Evolutionary conservation across 2,888 invertebrate species (phyloP).

Genomic region (Cartodere bifasciata): DNA sequence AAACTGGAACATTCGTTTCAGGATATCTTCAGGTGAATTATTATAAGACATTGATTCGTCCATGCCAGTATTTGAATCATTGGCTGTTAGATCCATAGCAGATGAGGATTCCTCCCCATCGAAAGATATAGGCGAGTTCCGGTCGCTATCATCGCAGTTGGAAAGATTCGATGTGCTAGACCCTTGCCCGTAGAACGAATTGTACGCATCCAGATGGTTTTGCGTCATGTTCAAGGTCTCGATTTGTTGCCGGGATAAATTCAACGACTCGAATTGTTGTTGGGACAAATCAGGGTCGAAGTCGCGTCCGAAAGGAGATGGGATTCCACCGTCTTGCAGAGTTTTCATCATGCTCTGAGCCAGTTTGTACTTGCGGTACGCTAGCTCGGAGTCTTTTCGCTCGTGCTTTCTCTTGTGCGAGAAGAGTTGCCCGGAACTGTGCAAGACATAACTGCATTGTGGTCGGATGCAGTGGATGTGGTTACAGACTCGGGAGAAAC

Average conservation of each 20-base stretch:
- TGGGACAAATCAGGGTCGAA: conserved; percentile 40
- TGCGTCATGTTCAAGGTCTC: conserved; percentile 29
- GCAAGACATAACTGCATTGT: conserved; percentile 90
- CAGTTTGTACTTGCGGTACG: conserved; percentile 64
- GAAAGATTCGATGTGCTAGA: conserved; percentile 26
- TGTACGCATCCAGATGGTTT: conserved; percentile 16
- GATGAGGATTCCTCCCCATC: conserved; percentile 32
- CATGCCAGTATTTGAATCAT: conserved; percentile 26
- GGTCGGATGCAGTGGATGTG: conserved; percentile 97
- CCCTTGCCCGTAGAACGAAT: conserved; percentile 25
- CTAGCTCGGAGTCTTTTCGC: conserved; percentile 81
- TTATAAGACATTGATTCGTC: conserved; percentile 24
- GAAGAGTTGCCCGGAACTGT: conserved; percentile 91
- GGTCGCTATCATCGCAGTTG: conserved; percentile 40
- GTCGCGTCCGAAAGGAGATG: conserved; percentile 34
- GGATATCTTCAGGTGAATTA: conserved; percentile 39
- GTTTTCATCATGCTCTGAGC: conserved; percentile 45
- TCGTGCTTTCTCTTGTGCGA: conserved; percentile 98
- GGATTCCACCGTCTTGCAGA: conserved; percentile 42
- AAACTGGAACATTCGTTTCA: conserved; percentile 44
- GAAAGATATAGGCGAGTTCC: conserved; percentile 39
- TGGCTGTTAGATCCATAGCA: conserved; percentile 34
- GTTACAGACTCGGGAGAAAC: conserved; percentile 90
- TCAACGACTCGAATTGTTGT: conserved; percentile 11
- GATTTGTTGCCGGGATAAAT: conserved; percentile 22